phyloP scores from a whole-genome alignment of 2,113 vertebrate species.

The Pteruthius melanotis region DNA sequence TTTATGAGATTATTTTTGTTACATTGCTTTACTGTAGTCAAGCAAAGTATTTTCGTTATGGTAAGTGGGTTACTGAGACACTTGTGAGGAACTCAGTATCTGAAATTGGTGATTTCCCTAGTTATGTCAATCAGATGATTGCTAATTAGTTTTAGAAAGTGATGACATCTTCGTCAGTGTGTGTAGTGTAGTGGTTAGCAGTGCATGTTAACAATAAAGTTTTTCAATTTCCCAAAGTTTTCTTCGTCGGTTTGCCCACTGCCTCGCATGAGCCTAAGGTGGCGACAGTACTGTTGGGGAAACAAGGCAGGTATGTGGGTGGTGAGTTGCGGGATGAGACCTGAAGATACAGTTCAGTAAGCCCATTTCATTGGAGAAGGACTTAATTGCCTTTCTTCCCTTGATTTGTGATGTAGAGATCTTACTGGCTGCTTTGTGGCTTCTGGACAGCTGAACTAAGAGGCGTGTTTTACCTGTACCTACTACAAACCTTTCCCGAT shows the following conservation, averaged over 20 bases:
- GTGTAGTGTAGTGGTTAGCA: background rate
- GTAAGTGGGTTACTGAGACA: background rate
- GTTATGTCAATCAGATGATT: background rate
- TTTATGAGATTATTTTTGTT: background rate
- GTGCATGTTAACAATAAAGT: background rate
- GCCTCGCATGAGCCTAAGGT: background rate
- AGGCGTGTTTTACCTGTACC: fast-evolving
- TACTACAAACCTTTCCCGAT: background rate
- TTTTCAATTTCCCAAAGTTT: background rate
- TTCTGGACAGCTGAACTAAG: background rate
- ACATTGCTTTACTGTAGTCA: background rate
- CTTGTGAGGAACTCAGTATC: background rate
- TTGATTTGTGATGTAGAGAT: background rate
- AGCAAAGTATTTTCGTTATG: background rate
- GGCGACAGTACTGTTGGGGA: background rate
- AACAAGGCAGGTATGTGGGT: background rate
- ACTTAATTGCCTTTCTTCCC: background rate
- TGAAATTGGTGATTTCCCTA: background rate
- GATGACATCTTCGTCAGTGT: background rate
- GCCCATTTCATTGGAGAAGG: background rate
- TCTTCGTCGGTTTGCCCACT: background rate
- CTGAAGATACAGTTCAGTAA: background rate
- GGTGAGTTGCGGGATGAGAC: background rate
- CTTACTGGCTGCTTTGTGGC: background rate
- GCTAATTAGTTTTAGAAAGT: background rate